Conservation (phyloP, 2,797 vertebrate genomes). For the Vireo griseus region DNA sequence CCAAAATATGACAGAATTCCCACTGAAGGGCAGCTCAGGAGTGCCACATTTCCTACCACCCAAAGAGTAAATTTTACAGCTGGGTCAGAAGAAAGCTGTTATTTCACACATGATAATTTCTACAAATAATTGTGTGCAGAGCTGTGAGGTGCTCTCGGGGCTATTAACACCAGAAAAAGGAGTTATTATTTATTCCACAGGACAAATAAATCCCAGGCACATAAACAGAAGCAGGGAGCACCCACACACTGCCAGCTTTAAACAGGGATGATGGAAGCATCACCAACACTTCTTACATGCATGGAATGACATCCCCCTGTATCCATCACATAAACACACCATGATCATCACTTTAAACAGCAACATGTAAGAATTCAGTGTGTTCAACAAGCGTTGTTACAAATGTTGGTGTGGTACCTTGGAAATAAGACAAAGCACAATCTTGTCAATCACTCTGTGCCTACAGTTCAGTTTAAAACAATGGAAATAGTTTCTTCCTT, state of each 20-base stretch:
- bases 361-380: not conserved
- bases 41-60: not conserved
- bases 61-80: not conserved
- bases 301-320: not conserved
- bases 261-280: not conserved
- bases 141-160: not conserved
- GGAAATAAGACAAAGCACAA: not conserved
- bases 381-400: not conserved
- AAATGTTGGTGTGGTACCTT: not conserved
- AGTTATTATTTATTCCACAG: not conserved
- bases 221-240: not conserved
- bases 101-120: not conserved
- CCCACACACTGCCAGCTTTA: not conserved
- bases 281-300: accelerated
- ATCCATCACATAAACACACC: not conserved
- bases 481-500: conserved; percentile 56
- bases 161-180: not conserved
- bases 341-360: not conserved
- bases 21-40: not conserved
- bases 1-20: not conserved
- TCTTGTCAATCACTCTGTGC: not conserved
- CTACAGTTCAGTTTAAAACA: conserved; percentile 8
- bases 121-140: not conserved
- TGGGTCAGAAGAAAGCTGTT: not conserved
- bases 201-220: not conserved